Evolutionary conservation across 2,888 invertebrate species (phyloP).

Genomic region (Atrina japonica): DNA sequence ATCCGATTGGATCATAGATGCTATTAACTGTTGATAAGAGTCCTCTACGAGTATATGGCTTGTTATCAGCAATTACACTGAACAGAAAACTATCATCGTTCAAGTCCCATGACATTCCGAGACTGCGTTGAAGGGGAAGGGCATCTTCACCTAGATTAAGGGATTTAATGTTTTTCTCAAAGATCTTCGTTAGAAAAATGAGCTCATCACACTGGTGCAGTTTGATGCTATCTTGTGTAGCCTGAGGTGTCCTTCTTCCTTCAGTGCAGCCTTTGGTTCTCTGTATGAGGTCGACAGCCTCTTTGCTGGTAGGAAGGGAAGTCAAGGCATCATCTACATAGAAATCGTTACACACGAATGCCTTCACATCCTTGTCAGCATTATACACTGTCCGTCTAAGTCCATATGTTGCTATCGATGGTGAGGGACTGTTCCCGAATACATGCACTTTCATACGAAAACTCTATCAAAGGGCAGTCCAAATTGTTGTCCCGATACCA

Average conservation of each 20-base stretch:
- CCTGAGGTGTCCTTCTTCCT: constrained; percentile 32
- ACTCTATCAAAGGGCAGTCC: constrained; percentile 25
- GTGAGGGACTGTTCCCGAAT: constrained; percentile 40
- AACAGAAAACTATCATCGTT: constrained; percentile 42
- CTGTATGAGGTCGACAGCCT: constrained; percentile 28
- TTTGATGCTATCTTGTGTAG: constrained; percentile 53
- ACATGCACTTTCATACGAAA: constrained; percentile 21
- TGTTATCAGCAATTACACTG: constrained; percentile 23
- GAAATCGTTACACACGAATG: constrained; percentile 41
- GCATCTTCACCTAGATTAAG: constrained; percentile 35
- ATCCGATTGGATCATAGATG: constrained; percentile 37
- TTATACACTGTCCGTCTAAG: constrained; percentile 28
- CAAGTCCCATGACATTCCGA: constrained; percentile 58
- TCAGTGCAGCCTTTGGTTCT: constrained; percentile 25
- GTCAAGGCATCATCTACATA: constrained; percentile 52
- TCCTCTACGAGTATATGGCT: constrained; percentile 46
- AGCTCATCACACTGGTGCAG: constrained; percentile 30
- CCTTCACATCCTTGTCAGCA: constrained; percentile 15
- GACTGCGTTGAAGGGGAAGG: constrained; percentile 44
- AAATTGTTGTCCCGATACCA: constrained; percentile 35
- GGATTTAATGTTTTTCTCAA: constrained; percentile 25
- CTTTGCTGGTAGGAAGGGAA: constrained; percentile 18
- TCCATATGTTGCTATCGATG: constrained; percentile 40
- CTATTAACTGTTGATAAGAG: constrained; percentile 48
- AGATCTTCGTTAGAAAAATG: constrained; percentile 45